A percentile compares a stretch with the other conserved stretches of the same genome.
phyloP scores from a whole-genome alignment of 1,140 invertebrate species.

The Brachionus koreanus region DNA sequence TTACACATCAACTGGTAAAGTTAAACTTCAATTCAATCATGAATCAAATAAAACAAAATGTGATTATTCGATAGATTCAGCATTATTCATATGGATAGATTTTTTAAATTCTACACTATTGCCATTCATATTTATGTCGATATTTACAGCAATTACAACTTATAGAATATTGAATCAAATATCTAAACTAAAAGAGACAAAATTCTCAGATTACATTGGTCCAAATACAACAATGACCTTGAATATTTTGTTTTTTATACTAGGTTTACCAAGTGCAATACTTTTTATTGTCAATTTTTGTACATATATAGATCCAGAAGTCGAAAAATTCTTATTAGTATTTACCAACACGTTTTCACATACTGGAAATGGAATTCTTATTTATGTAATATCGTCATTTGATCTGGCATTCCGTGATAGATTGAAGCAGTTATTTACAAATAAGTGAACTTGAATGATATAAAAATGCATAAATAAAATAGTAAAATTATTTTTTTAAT shows the following conservation, averaged over 20 bases:
- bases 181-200: neutral
- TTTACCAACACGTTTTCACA: neutral
- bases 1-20: neutral
- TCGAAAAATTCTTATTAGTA: neutral
- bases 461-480: neutral
- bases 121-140: neutral
- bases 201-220: neutral
- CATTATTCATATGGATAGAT: neutral
- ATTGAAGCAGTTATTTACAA: neutral
- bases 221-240: neutral
- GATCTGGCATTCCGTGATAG: neutral
- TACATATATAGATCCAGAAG: neutral
- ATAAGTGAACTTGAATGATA: neutral
- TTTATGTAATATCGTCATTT: neutral
- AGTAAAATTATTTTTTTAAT: too few species aligned
- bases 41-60: neutral
- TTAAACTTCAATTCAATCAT: neutral
- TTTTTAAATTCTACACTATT: neutral
- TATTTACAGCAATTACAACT: neutral
- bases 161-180: neutral
- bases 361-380: neutral
- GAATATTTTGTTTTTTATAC: neutral
- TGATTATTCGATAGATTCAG: neutral
- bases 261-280: neutral
- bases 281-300: neutral